Percentiles rank a stretch among this genome's conserved stretches.
phyloP scores from a whole-genome alignment of 2,113 vertebrate genomes.

The Nesoenas mayeri region DNA sequence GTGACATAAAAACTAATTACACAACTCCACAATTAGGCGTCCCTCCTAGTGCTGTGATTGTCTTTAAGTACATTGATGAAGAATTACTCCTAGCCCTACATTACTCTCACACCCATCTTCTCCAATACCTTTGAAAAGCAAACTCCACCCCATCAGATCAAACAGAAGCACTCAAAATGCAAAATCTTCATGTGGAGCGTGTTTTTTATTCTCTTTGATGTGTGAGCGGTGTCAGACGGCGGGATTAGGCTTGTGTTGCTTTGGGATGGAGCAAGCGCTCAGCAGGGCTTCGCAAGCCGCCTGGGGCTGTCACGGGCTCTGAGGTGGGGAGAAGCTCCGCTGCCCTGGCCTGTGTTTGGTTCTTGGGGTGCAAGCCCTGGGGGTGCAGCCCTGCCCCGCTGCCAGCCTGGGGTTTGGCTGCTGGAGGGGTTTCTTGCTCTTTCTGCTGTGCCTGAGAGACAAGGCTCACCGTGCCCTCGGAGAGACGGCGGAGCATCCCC shows the following conservation, averaged over 20 bases:
- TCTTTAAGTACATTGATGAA: conserved; percentile 61
- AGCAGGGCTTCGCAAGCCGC: background rate
- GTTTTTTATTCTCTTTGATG: background rate
- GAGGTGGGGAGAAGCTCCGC: background rate
- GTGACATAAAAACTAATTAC: conserved; percentile 74
- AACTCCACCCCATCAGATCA: background rate
- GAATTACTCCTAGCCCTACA: conserved; percentile 38
- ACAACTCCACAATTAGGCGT: conserved; percentile 69
- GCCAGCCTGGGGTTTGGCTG: background rate
- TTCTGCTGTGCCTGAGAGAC: background rate
- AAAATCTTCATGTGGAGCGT: background rate
- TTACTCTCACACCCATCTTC: conserved; percentile 23
- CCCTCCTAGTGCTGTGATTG: conserved; percentile 61
- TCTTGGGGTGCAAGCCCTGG: background rate
- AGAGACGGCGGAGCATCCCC: background rate
- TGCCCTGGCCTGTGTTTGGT: background rate
- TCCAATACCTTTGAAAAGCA: background rate
- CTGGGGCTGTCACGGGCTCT: rapidly evolving
- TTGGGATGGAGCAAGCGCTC: background rate
- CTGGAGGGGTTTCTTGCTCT: background rate
- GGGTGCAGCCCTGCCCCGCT: background rate
- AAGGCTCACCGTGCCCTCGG: rapidly evolving
- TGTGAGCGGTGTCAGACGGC: background rate
- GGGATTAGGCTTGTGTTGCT: background rate
- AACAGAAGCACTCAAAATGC: background rate